Conservation (phyloP, 92 coral and sea anemone species). For the Zoanthus sociatus region DNA sequence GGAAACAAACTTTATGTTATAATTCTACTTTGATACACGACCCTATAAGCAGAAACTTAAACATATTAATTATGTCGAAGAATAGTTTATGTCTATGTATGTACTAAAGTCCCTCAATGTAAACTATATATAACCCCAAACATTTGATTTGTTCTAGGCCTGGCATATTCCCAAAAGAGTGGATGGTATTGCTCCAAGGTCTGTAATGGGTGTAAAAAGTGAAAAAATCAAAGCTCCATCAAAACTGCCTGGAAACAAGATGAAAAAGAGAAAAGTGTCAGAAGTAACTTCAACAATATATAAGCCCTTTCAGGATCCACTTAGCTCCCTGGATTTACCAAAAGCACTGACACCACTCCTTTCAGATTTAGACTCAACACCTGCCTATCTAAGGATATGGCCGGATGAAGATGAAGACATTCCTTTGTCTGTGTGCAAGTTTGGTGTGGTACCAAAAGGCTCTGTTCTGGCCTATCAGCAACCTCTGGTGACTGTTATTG, state of each 20-base stretch:
- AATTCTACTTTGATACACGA: background rate
- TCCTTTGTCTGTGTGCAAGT: conserved; percentile 31
- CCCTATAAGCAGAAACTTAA: conserved; percentile 11
- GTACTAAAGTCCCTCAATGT: conserved; percentile 3
- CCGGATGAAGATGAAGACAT: conserved; percentile 60
- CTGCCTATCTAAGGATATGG: conserved; percentile 66
- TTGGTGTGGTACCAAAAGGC: conserved; percentile 68
- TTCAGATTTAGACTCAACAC: conserved; percentile 47
- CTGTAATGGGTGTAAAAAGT: background rate
- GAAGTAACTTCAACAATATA: conserved; percentile 34
- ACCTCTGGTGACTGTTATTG: background rate
- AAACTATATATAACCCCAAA: background rate
- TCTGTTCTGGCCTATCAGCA: conserved; percentile 61
- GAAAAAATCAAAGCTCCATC: conserved; percentile 4
- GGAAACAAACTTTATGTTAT: too few species aligned
- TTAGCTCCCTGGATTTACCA: conserved; percentile 36
- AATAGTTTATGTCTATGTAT: background rate
- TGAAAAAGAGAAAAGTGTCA: conserved; percentile 11
- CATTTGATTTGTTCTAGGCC: background rate
- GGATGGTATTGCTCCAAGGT: background rate
- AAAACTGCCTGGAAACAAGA: background rate
- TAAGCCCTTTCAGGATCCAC: conserved; percentile 51
- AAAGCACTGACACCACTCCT: conserved; percentile 44
- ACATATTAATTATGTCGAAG: conserved; percentile 9
- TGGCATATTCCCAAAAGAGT: conserved; percentile 13